phyloP scores from a whole-genome alignment of 2,113 vertebrate species.

The Trematomus loennbergii region DNA sequence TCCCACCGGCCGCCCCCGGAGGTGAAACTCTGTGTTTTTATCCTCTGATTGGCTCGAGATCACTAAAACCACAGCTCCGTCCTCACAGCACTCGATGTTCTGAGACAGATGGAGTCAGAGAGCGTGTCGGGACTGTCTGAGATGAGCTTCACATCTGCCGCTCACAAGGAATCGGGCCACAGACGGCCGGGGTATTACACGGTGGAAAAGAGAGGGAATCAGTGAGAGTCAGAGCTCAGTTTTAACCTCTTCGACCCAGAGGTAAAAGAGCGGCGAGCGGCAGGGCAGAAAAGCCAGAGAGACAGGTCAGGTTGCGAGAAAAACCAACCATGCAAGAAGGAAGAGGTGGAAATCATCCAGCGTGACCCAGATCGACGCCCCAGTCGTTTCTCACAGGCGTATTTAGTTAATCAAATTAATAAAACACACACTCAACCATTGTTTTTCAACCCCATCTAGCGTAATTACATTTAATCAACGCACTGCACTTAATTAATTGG shows the following conservation, averaged over 20 bases:
- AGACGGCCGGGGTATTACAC: conserved; percentile 72
- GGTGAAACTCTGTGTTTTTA: conserved; percentile 22
- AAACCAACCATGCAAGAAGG: conserved; percentile 45
- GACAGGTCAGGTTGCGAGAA: conserved; percentile 42
- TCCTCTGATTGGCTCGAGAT: conserved; percentile 53
- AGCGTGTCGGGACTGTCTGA: conserved; percentile 70
- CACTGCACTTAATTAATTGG: conserved; percentile 43
- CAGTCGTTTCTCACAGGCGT: conserved; percentile 24
- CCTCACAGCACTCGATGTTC: conserved; percentile 40
- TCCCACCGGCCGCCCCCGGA: background rate
- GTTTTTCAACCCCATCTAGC: conserved; percentile 31
- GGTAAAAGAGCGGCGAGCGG: conserved; percentile 43
- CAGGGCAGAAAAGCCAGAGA: conserved; percentile 53
- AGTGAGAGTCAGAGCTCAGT: conserved; percentile 62
- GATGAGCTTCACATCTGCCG: conserved; percentile 78
- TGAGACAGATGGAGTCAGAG: conserved; percentile 77
- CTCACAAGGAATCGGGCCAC: conserved; percentile 69
- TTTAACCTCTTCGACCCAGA: conserved; percentile 65
- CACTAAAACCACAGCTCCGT: conserved; percentile 28
- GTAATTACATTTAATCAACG: conserved; percentile 54
- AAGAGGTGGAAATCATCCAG: conserved; percentile 24
- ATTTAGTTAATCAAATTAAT: conserved; percentile 46
- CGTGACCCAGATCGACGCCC: conserved; percentile 17
- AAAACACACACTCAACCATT: conserved; percentile 40
- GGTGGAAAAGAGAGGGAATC: conserved; percentile 68